phyloP scores from a whole-genome alignment of 1,140 invertebrate species.

The Drosophila murphyi region DNA sequence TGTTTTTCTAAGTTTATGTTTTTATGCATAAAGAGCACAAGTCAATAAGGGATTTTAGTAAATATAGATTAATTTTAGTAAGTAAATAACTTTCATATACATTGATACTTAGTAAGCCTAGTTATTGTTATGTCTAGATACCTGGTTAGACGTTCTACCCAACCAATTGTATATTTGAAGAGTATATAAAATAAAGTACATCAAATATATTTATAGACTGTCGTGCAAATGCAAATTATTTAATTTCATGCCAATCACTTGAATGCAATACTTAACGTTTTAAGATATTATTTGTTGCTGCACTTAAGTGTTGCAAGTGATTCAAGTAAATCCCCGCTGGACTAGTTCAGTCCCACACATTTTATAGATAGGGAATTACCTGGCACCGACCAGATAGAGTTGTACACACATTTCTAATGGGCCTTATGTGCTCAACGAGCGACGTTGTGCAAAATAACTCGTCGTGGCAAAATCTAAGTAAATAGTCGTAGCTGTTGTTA shows the following conservation, averaged over 20 bases:
- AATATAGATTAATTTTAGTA: too few species aligned
- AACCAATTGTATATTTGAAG: not conserved
- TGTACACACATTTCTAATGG: constrained; percentile 33
- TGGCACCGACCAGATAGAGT: not conserved
- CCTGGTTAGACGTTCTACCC: not conserved
- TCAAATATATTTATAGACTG: not conserved
- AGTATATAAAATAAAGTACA: not conserved
- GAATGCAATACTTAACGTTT: not conserved
- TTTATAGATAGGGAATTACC: constrained; percentile 6
- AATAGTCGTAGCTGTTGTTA: constrained; percentile 49
- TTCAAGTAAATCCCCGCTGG: constrained; percentile 3
- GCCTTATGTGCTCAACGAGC: constrained; percentile 26
- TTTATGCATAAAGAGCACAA: too few species aligned
- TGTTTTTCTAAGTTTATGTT: too few species aligned
- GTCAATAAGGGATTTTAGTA: too few species aligned
- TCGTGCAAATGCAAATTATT: not conserved
- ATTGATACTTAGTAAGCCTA: too few species aligned
- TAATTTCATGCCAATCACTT: not conserved
- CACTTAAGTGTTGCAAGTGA: not conserved
- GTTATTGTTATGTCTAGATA: not conserved
- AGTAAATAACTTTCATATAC: too few species aligned
- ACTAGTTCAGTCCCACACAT: not conserved
- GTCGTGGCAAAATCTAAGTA: constrained; percentile 50
- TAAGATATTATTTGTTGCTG: not conserved
- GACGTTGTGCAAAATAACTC: constrained; percentile 12